Percentiles rank a stretch among this genome's conserved stretches.
Evolutionary conservation across 2,113 vertebrate species (phyloP).

Genomic region (Pelodiscus sinensis): DNA sequence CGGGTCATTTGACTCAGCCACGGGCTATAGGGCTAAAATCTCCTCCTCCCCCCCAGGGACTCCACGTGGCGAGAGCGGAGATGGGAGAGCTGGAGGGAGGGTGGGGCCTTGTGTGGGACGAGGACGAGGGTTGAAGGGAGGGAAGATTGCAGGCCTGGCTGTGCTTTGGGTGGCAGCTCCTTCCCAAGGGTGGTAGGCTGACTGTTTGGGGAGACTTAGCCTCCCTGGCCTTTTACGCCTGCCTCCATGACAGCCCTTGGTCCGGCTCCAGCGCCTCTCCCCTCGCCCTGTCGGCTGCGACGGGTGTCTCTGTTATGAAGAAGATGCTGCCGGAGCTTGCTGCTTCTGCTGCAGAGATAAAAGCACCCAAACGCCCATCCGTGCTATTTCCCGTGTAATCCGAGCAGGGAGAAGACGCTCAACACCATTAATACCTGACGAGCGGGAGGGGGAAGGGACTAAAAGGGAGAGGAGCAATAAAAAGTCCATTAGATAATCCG

Average conservation of each 20-base stretch:
- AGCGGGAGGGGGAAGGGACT: neutral
- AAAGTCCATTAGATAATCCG: constrained; percentile 8
- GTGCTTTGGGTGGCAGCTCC: no score
- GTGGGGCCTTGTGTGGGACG: no score
- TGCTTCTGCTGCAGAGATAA: neutral
- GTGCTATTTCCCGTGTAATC: neutral
- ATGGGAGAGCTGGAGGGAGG: no score
- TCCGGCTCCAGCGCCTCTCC: neutral
- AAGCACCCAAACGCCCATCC: neutral
- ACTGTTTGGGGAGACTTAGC: no score
- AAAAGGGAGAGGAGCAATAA: constrained; percentile 8
- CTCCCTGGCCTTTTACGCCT: no score
- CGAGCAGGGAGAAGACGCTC: neutral
- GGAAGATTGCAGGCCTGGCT: no score
- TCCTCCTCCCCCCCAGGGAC: no score
- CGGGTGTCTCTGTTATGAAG: neutral
- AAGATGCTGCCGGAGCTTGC: neutral
- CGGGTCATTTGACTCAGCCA: no score
- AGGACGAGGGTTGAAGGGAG: no score
- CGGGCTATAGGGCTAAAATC: no score
- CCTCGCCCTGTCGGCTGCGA: rapidly evolving
- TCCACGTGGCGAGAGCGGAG: no score
- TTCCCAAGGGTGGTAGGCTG: no score
- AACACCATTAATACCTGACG: neutral
- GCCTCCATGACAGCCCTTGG: rapidly evolving